Evolutionary conservation across 2,113 vertebrate genomes (phyloP).

Genomic region (Sphaerodactylus townsendi): DNA sequence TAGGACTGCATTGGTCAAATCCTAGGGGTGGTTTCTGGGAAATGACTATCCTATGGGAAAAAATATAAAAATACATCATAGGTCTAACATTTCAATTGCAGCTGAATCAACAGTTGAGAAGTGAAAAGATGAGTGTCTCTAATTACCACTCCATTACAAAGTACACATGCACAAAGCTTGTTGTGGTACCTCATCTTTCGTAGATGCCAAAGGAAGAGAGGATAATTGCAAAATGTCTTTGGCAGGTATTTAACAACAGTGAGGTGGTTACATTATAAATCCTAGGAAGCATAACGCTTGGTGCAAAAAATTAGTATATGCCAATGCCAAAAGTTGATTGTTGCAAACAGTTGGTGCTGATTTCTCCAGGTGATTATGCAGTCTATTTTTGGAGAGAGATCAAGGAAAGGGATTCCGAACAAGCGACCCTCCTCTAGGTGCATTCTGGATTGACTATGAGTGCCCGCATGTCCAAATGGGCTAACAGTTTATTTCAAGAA

Average conservation of each 20-base stretch:
- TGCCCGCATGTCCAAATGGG: background rate
- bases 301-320: background rate
- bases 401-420: background rate
- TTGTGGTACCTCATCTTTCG: background rate
- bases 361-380: background rate
- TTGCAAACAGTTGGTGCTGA: background rate
- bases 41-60: background rate
- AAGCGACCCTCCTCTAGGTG: background rate
- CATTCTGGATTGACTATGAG: background rate
- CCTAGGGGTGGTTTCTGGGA: background rate
- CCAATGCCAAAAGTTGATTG: background rate
- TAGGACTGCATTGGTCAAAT: background rate
- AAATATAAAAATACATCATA: background rate
- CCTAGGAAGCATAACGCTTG: background rate
- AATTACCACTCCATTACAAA: background rate
- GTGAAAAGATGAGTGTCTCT: background rate
- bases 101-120: slow-evolving; percentile 11
- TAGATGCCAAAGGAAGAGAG: background rate
- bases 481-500: background rate
- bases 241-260: background rate
- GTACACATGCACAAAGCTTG: background rate
- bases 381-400: background rate
- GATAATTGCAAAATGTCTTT: background rate
- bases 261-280: background rate
- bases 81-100: background rate